A percentile compares a stretch with the other conserved stretches of the same genome.
Evolutionary conservation across 2,888 invertebrate genomes (phyloP).

Genomic region (Drosophila rubida): DNA sequence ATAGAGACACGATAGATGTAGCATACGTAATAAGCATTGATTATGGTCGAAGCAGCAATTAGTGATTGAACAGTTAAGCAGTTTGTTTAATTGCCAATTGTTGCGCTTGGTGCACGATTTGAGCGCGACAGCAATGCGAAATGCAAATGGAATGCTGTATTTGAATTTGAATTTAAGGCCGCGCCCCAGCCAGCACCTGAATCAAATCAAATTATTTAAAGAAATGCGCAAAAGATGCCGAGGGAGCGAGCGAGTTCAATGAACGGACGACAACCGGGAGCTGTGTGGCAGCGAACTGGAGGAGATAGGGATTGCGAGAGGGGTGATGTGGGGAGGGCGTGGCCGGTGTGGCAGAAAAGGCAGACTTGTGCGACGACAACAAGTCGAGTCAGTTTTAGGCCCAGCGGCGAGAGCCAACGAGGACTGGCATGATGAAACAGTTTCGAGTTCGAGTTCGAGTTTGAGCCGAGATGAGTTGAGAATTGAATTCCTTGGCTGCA

Average conservation of each 20-base stretch:
- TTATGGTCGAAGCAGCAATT: constrained; percentile 58
- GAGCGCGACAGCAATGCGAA: constrained; percentile 30
- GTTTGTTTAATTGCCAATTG: constrained; percentile 42
- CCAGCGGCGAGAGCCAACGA: not conserved
- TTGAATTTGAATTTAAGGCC: constrained; percentile 18
- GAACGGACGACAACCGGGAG: constrained; percentile 55
- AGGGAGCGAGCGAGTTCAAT: constrained; percentile 57
- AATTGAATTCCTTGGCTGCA: constrained; percentile 29
- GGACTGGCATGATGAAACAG: constrained; percentile 56
- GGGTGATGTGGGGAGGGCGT: not conserved
- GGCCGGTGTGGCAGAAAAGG: constrained; percentile 7
- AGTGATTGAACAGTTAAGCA: constrained; percentile 63
- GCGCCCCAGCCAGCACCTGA: constrained; percentile 37
- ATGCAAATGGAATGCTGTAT: constrained; percentile 27
- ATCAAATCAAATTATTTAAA: constrained; percentile 38
- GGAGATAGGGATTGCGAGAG: constrained; percentile 15
- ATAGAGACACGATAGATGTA: constrained; percentile 27
- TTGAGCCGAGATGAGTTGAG: constrained; percentile 16
- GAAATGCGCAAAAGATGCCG: constrained; percentile 33
- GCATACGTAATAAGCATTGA: constrained; percentile 64
- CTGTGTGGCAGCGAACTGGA: constrained; percentile 32
- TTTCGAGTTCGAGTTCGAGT: constrained; percentile 24
- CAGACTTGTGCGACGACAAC: constrained; percentile 41
- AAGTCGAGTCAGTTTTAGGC: constrained; percentile 34
- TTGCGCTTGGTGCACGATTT: constrained; percentile 33